A percentile compares a stretch with the other conserved stretches of the same genome.
phyloP scores from a whole-genome alignment of 30 jellyfish, hydroid and myxozoan species.

The Euphysa ruthae region DNA sequence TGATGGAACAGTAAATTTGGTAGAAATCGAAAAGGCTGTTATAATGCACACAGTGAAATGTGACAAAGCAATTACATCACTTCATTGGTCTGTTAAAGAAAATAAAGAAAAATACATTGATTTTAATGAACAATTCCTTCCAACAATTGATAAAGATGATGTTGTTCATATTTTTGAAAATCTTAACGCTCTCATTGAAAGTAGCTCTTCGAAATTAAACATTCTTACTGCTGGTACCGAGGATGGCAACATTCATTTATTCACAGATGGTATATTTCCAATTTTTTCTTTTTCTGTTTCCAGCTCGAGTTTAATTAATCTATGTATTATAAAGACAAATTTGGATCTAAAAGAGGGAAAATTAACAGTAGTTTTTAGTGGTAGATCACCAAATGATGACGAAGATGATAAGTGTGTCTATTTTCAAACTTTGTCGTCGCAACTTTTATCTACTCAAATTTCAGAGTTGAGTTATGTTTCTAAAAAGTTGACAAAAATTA shows the following conservation, averaged over 20 bases:
- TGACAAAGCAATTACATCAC: slow-evolving; percentile 22
- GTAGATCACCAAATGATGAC: slow-evolving; percentile 4
- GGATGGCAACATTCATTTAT: not conserved
- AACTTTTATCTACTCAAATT: not conserved
- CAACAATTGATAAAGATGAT: slow-evolving; percentile 10
- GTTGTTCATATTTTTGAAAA: not conserved
- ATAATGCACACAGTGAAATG: slow-evolving; percentile 10
- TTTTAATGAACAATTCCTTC: not conserved
- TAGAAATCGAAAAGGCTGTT: slow-evolving; percentile 62
- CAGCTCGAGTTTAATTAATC: not conserved
- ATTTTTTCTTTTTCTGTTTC: not conserved
- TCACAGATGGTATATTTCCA: slow-evolving; percentile 6
- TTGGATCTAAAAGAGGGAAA: not conserved
- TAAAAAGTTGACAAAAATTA: not conserved
- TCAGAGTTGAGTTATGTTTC: slow-evolving; percentile 12
- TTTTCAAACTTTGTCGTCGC: not conserved
- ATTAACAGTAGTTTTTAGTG: not conserved
- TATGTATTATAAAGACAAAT: not conserved
- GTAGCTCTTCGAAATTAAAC: not conserved
- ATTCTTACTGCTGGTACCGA: slow-evolving; percentile 13
- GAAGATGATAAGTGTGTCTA: not conserved
- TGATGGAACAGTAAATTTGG: slow-evolving; percentile 33
- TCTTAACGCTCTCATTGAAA: not conserved
- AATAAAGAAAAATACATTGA: not conserved
- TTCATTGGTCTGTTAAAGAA: slow-evolving; percentile 41